Percentiles rank a stretch among this genome's conserved stretches.
These are phyloP conservation scores for Lutjanus argentimaculatus DNA, from an alignment of 2,797 vertebrate species.

Conservation along the genomic window DNA sequence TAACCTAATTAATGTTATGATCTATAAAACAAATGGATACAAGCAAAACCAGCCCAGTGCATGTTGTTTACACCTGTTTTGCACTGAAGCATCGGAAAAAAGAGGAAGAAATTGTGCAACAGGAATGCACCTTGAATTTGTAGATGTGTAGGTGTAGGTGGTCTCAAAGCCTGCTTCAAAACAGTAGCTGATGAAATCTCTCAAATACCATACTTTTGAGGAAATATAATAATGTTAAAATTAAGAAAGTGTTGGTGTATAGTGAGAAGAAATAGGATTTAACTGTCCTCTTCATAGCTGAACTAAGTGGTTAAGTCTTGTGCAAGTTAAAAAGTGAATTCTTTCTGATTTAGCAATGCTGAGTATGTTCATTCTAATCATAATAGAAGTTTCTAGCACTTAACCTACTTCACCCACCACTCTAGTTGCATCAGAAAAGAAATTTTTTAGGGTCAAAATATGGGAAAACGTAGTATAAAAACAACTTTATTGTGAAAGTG, in stretches of 20 bases:
- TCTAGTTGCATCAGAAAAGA: not conserved
- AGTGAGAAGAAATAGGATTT: no score
- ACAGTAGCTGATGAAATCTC: not conserved
- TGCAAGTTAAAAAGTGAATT: not conserved
- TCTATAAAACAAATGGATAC: not conserved
- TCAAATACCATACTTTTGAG: not conserved
- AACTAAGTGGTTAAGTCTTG: no score
- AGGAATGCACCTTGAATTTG: no score
- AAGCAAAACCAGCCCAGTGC: not conserved
- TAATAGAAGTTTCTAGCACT: not conserved
- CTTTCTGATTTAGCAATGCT: no score
- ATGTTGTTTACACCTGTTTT: not conserved
- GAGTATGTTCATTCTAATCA: no score
- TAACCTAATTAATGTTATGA: no score
- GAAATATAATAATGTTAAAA: not conserved
- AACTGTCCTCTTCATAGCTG: no score
- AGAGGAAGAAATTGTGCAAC: constrained; percentile 1
- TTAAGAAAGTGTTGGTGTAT: not conserved
- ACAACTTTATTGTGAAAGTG: no score
- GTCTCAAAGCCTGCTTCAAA: not conserved
- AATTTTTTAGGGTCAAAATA: no score
- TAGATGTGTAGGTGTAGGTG: no score
- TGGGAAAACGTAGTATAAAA: not conserved
- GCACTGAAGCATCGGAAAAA: not conserved
- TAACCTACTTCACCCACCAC: not conserved